Conservation (phyloP, 2,113 vertebrate species). For the Arizona elegans region DNA sequence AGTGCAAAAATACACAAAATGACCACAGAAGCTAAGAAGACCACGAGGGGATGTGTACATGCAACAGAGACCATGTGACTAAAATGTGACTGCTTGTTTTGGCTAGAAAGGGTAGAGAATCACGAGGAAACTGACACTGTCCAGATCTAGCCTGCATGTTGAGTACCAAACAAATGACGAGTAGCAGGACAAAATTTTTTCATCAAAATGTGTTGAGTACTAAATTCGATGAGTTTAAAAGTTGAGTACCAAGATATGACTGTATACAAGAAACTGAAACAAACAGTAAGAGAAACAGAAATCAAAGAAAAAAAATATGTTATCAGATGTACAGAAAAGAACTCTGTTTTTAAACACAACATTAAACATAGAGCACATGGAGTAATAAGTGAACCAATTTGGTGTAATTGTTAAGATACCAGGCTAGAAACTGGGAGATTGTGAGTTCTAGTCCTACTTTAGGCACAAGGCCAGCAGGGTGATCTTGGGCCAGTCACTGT, state of each 20-base stretch:
- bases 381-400: not conserved
- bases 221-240: not conserved
- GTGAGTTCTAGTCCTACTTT: not conserved
- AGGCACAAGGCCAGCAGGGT: not conserved
- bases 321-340: not conserved
- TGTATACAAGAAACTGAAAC: not conserved
- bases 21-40: not conserved
- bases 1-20: not conserved
- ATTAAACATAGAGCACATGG: not conserved
- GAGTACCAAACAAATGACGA: not conserved
- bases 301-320: not conserved
- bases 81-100: not conserved
- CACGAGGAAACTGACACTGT: not conserved
- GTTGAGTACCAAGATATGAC: not conserved
- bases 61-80: not conserved
- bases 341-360: not conserved
- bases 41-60: not conserved
- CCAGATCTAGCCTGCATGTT: not conserved
- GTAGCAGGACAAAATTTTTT: not conserved
- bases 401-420: not conserved
- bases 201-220: not conserved
- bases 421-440: not conserved
- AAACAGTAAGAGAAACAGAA: not conserved
- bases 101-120: not conserved
- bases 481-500: not conserved